Conservation (phyloP, 1,140 invertebrate genomes). For the Euura saliciscinereae region DNA sequence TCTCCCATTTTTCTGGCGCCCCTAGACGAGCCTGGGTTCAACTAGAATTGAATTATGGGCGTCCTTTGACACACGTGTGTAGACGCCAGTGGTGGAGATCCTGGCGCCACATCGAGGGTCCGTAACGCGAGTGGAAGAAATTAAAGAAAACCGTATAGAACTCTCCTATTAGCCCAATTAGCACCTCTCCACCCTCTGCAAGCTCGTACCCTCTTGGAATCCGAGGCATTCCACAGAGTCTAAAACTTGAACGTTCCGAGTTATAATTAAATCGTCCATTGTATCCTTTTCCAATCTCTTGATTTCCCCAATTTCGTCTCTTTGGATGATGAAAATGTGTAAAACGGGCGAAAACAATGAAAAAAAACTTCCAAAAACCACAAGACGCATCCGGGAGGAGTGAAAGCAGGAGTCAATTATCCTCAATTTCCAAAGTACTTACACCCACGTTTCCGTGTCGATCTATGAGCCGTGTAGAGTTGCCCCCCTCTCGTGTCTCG, state of each 20-base stretch:
- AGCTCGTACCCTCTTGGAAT: neutral
- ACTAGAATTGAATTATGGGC: conserved; percentile 42
- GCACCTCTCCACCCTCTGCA: conserved; percentile 41
- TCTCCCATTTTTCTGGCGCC: conserved; percentile 13
- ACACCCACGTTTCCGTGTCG: neutral
- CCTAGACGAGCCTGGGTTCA: conserved; percentile 16
- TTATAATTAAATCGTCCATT: neutral
- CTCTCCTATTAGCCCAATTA: conserved; percentile 47
- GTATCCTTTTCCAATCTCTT: neutral
- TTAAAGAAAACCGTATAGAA: conserved; percentile 19
- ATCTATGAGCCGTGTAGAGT: neutral
- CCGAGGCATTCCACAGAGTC: neutral
- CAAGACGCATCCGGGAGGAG: neutral
- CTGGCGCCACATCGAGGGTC: conserved; percentile 42
- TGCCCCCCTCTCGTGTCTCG: neutral
- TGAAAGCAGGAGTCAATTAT: neutral
- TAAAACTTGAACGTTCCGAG: neutral
- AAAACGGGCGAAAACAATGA: too few species aligned
- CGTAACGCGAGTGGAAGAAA: neutral
- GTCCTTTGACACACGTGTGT: conserved; percentile 39
- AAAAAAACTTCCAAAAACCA: neutral
- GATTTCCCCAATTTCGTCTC: neutral
- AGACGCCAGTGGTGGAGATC: conserved; percentile 40
- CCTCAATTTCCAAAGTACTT: neutral
- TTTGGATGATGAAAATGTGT: neutral